Base-by-base conservation (phyloP, 2,113 vertebrate genomes). In the Cervus canadensis region DNA sequence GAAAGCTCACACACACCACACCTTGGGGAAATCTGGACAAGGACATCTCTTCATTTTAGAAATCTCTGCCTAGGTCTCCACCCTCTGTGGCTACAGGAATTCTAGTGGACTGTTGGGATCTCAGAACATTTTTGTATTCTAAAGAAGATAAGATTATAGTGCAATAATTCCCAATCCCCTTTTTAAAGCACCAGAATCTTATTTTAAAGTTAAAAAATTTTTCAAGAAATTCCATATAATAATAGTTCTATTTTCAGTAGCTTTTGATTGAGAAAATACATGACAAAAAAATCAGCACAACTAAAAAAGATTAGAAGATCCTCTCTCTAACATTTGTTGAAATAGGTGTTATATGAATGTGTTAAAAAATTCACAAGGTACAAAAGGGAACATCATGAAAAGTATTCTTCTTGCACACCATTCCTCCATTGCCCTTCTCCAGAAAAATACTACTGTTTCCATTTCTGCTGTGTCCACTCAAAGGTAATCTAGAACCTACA, bases 391-490 rank as follows among this genome's bases (percentile, higher is more conserved):
- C 52, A 81, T 10, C 17, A 48, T 85, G 36, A 84, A 76, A 97
- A 81, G 4, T 30, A 79, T 56, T n/a, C 40, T 83, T 78, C 83
- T 95, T 89, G n/a, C 16, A 57, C 2, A 7, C 26, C 60, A 62
- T 26, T 21, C 30, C 8, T 88, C 6, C 54, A 67, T 19, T 25
- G 3, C 33, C 81, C 52, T 94, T 94, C 23, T 57, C 52, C 81
- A 36, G 86, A 59, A 97, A 15, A 59, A 60, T 36, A 15, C 19
- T 54, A 56, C 36, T 87, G 2, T 74, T 87, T 91, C 67, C 21
- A n/a, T 94, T 59, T 94, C 48, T 91, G 48, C 30, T 94, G 15
- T 74, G 11, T 67, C 50, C 36, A 95, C 85, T 96, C 94, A 97
- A 87, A 95, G 59, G n/a, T 85, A 84, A 84, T 82, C 43, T 94